A percentile compares a stretch with the other conserved stretches of the same genome.
phyloP scores from a whole-genome alignment of 1,140 invertebrate genomes.

The Semibalanus balanoides region DNA sequence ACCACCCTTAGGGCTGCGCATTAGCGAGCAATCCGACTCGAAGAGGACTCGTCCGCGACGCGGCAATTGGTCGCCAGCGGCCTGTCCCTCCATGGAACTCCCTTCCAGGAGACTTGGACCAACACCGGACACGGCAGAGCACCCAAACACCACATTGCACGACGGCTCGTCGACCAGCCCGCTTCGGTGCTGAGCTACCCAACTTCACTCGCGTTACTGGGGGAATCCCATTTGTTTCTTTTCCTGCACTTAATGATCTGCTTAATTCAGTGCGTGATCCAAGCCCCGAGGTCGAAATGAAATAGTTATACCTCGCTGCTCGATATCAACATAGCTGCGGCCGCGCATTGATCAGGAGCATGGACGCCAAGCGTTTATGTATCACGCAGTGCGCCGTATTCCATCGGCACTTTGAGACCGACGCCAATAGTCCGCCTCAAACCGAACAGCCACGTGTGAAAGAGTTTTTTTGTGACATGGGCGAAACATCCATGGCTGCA shows the following conservation, averaged over 20 bases:
- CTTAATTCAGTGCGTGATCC: conserved; percentile 69
- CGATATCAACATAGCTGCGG: too few relatives aligned
- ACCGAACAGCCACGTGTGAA: too few relatives aligned
- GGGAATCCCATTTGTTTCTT: conserved; percentile 81
- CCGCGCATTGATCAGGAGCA: too few relatives aligned
- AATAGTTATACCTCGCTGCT: too few relatives aligned
- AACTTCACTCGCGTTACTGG: conserved; percentile 72
- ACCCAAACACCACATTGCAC: conserved; percentile 54
- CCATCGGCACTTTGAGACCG: too few relatives aligned
- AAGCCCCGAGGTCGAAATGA: conserved; percentile 44
- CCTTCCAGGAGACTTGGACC: conserved; percentile 50
- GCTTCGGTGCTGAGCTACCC: conserved; percentile 57
- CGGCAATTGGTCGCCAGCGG: conserved; percentile 41
- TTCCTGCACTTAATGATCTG: conserved; percentile 84
- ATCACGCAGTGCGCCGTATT: too few relatives aligned
- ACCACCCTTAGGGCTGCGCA: conserved; percentile 68
- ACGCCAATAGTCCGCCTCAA: too few relatives aligned
- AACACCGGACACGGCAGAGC: conserved; percentile 24
- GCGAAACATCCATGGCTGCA: not conserved
- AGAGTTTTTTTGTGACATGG: too few relatives aligned
- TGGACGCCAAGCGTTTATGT: too few relatives aligned
- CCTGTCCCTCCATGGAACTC: conserved; percentile 53
- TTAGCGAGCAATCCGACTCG: conserved; percentile 72
- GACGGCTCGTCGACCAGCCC: conserved; percentile 27
- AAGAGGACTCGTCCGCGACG: conserved; percentile 39